Percentiles rank a stretch among this genome's conserved stretches.
These are phyloP conservation scores for Neopelma chrysocephalum DNA, from an alignment of 2,797 vertebrate genomes.

Conservation along the genomic window DNA sequence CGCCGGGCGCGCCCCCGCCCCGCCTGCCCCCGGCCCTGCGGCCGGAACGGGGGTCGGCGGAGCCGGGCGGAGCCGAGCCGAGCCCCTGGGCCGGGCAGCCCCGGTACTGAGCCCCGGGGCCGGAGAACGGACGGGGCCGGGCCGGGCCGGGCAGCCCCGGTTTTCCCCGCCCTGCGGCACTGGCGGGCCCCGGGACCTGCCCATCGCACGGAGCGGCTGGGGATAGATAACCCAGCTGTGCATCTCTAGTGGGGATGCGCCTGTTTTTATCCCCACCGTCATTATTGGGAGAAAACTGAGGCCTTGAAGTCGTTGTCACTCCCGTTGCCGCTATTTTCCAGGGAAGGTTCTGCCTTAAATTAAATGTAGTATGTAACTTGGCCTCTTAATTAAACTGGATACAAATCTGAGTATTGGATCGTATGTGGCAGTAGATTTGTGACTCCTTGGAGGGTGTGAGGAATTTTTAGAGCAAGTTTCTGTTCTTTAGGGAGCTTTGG, in stretches of 20 bases:
- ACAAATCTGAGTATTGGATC: neutral
- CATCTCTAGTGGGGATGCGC: fast-evolving
- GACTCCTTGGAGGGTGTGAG: neutral
- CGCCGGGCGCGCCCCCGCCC: neutral
- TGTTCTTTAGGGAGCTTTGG: neutral
- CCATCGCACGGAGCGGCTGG: neutral
- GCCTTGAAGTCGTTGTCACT: neutral
- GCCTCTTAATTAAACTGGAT: neutral
- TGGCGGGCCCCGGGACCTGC: neutral
- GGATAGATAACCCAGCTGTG: fast-evolving
- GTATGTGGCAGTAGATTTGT: fast-evolving
- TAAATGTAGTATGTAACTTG: neutral
- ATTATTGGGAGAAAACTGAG: neutral
- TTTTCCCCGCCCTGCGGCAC: neutral
- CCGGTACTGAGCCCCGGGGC: neutral
- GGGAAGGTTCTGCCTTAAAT: neutral
- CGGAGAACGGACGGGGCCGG: neutral
- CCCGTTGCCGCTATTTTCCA: too few species aligned
- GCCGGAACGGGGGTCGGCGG: neutral
- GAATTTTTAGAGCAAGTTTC: neutral
- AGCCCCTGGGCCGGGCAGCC: neutral
- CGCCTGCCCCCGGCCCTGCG: too few species aligned
- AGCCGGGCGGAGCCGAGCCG: neutral
- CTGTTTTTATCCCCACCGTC: fast-evolving
- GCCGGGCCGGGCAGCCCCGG: neutral